Base-by-base conservation (phyloP, 2,113 vertebrate genomes). In the Neotoma lepida region DNA sequence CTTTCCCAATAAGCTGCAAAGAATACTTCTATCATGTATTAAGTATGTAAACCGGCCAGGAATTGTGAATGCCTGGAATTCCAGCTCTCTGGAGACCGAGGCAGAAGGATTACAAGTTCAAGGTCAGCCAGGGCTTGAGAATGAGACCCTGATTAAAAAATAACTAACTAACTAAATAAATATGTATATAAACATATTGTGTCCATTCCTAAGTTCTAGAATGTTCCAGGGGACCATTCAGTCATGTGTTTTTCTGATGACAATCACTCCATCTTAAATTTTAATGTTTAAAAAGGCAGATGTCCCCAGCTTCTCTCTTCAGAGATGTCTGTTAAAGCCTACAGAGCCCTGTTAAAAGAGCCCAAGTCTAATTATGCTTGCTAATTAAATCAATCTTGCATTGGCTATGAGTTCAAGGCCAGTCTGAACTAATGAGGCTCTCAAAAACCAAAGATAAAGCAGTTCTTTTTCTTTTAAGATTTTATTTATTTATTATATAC, bases 201-300 rank as follows among this genome's bases (percentile, higher is more conserved):
- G 49, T 85, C 44, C 20, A 39, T 90, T 93, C 28, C 54, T 66
- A 33, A 85, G 76, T 68, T 82, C 39, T 64, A 82, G 18, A 44
- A 39, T 81, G 8, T 39, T 66, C 28, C 26, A 35, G 2, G 22
- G 20, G n/a, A 44, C 18, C 8, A 35, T 73, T 92, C 49, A 82
- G 17, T 95, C 64, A 18, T n/a, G 4, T 85, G 51, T 15, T 46
- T 4, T 93, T 94, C 63, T 68, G n/a, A 61, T 49, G 30, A 54
- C 54, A 86, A 54, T 82, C 33, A 85, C 39, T 78, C 33, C 30
- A 85, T 70, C 56, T 86, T 76, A 87, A 91, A 80, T 80, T 80
- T 93, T 56, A 80, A 74, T 73, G 73, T 97, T 80, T 80, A 10
- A 9, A 63, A 88, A 77, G 64, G 51, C 56, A 94, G 49, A 71